A percentile compares a stretch with the other conserved stretches of the same genome.
phyloP scores from a whole-genome alignment of 2,888 invertebrate species.

The Girardia tigrina region DNA sequence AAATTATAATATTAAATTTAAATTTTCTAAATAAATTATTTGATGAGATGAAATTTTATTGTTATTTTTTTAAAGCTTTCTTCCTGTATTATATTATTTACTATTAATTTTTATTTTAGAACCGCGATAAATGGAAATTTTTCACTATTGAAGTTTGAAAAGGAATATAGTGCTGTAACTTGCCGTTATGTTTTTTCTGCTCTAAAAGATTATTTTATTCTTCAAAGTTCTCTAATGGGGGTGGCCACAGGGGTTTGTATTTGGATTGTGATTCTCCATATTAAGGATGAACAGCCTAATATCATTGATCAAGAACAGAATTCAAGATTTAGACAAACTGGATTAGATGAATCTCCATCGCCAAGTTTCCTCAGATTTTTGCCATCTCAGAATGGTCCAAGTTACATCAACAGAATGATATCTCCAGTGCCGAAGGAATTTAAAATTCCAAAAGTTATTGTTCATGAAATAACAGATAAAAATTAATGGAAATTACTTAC shows the following conservation, averaged over 20 bases:
- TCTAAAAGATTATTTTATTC: neutral
- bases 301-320: neutral
- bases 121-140: neutral
- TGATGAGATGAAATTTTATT: too few relatives aligned
- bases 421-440: neutral
- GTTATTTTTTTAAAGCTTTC: too few relatives aligned
- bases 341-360: slow-evolving; percentile 9
- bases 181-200: slow-evolving; percentile 18
- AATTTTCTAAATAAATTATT: too few relatives aligned
- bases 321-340: neutral
- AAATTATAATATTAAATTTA: too few relatives aligned
- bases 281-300: neutral
- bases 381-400: slow-evolving; percentile 8
- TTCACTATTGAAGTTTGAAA: neutral
- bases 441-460: neutral
- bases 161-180: neutral
- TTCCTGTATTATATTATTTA: too few relatives aligned
- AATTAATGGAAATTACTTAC: too few relatives aligned
- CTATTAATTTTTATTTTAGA: neutral
- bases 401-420: neutral
- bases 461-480: slow-evolving; percentile 5
- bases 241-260: slow-evolving; percentile 4
- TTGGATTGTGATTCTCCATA: neutral
- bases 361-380: neutral
- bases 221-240: neutral